Percentiles rank a stretch among this genome's conserved stretches.
These are phyloP conservation scores for Anas bahamensis DNA, from an alignment of 2,797 vertebrate genomes.

Conservation along the genomic window DNA sequence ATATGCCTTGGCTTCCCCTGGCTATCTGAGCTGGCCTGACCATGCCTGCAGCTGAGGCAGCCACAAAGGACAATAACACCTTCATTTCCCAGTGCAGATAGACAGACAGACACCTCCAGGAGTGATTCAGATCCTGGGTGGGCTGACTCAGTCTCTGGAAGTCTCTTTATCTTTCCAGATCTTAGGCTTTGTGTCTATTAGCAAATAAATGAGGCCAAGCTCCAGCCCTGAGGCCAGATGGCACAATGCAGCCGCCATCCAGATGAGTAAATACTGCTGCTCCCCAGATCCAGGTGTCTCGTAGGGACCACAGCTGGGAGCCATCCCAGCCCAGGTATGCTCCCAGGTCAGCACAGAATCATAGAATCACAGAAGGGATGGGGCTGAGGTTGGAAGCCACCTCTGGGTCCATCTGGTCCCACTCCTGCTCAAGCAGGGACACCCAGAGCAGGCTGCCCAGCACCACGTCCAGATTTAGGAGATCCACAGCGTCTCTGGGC, in stretches of 20 bases:
- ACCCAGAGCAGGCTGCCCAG: background rate
- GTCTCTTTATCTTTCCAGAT: background rate
- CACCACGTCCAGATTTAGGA: background rate
- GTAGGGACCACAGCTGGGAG: background rate
- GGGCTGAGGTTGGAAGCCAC: background rate
- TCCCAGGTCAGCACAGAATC: background rate
- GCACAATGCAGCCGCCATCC: background rate
- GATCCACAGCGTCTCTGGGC: background rate
- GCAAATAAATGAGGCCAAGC: background rate
- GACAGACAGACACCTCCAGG: background rate
- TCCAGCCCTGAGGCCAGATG: background rate
- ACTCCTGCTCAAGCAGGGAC: background rate
- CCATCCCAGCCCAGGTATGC: background rate
- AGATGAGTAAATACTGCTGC: background rate
- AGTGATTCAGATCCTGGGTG: background rate
- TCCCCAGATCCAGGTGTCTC: background rate
- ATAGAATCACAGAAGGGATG: background rate
- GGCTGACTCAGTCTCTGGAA: background rate
- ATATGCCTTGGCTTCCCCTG: background rate
- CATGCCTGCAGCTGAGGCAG: background rate
- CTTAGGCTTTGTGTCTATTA: background rate
- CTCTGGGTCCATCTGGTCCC: background rate
- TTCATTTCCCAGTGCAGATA: background rate
- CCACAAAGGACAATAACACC: background rate
- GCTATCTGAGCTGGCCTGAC: background rate